Evolutionary conservation across 64 coral and sea anemone species (phyloP).

Genomic region (Montipora sp.): DNA sequence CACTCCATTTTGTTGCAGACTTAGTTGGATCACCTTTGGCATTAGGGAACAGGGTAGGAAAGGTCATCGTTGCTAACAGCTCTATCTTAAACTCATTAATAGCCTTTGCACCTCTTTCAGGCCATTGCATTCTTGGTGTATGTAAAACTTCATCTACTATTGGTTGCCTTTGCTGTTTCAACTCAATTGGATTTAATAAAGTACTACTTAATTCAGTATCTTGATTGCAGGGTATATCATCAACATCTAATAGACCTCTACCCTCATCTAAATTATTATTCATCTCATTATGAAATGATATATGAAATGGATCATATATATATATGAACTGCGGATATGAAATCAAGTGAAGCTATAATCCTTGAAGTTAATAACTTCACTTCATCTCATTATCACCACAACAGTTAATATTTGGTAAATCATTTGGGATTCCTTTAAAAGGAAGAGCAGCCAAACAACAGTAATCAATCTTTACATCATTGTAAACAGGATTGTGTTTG

Average conservation of each 20-base stretch:
- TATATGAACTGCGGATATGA: no score
- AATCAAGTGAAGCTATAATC: no score
- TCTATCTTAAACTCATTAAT: conserved; percentile 26
- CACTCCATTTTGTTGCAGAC: not conserved
- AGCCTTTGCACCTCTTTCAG: not conserved
- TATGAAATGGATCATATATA: no score
- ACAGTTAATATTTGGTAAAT: not conserved
- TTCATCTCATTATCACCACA: not conserved
- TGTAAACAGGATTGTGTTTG: conserved; percentile 37
- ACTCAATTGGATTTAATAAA: not conserved
- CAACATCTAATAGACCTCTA: not conserved
- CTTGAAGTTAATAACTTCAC: no score
- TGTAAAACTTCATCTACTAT: conserved; percentile 1
- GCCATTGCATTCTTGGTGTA: not conserved
- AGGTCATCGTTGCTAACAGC: conserved; percentile 41
- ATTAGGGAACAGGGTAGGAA: conserved; percentile 32
- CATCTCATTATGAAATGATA: no score
- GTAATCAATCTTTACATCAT: not conserved
- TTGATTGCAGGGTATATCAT: no score
- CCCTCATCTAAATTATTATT: not conserved
- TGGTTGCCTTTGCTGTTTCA: conserved; percentile 10
- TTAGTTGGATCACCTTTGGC: not conserved
- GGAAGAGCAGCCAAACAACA: not conserved
- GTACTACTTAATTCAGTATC: no score
- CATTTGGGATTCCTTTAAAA: not conserved